Conservation (phyloP, 2,113 vertebrate species). For the Delphinapterus leucas region DNA sequence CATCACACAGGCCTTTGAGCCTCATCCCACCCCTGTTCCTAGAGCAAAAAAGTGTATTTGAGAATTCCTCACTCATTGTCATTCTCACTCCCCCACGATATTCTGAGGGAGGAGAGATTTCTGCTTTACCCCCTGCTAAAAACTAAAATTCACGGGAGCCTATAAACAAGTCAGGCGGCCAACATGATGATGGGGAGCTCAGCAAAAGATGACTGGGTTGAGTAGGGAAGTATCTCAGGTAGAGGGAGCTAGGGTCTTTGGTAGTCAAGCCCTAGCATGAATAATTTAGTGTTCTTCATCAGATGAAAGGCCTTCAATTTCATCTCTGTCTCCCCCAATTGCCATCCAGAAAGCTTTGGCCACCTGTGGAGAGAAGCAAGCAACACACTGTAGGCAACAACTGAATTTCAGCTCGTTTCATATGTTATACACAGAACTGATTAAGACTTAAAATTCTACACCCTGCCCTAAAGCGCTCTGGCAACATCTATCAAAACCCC, state of each 20-base stretch:
- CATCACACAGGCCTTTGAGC: background rate
- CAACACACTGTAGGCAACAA: background rate
- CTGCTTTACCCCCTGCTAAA: background rate
- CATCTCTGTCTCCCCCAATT: constrained; percentile 96
- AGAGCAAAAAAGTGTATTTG: background rate
- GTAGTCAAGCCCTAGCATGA: background rate
- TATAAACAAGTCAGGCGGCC: background rate
- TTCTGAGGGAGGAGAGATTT: background rate
- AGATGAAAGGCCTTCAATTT: constrained; percentile 95
- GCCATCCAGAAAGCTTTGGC: constrained; percentile 99
- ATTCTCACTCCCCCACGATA: background rate
- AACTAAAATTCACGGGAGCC: background rate
- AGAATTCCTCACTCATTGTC: background rate
- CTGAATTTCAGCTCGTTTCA: background rate
- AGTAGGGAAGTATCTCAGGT: background rate
- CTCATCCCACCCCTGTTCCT: background rate
- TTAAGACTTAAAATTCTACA: background rate
- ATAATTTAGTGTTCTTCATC: constrained; percentile 91
- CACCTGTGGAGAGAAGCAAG: constrained; percentile 82
- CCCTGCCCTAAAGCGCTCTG: background rate
- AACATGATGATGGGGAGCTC: background rate
- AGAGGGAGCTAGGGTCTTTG: background rate
- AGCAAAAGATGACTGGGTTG: background rate
- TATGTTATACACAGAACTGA: background rate
- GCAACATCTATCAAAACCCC: background rate